A percentile compares a stretch with the other conserved stretches of the same genome.
Evolutionary conservation across 1,140 invertebrate genomes (phyloP).

Genomic region (Chlorops oryzae): DNA sequence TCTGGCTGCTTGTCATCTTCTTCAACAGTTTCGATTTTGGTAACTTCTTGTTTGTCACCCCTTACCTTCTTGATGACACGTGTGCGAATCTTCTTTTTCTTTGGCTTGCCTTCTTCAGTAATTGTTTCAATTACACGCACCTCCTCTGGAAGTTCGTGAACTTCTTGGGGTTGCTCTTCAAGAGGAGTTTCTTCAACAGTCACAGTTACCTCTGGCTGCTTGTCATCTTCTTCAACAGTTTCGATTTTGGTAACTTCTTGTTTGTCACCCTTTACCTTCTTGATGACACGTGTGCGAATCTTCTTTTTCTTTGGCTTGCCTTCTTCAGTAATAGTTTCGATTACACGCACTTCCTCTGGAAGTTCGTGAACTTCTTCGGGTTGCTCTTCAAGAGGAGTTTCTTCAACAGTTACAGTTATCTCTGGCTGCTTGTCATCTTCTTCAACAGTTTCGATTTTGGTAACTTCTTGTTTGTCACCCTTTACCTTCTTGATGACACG

Average conservation of each 20-base stretch:
- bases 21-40: slow-evolving; percentile 29
- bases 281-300: slow-evolving; percentile 23
- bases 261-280: slow-evolving; percentile 33
- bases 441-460: slow-evolving; percentile 36
- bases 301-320: slow-evolving; percentile 26
- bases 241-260: slow-evolving; percentile 38
- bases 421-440: slow-evolving; percentile 15
- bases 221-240: slow-evolving; percentile 22
- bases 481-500: slow-evolving; percentile 39
- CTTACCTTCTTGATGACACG: slow-evolving; percentile 11
- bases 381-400: slow-evolving; percentile 19
- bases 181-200: background rate
- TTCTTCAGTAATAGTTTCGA: slow-evolving; percentile 18
- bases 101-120: slow-evolving; percentile 17
- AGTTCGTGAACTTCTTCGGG: slow-evolving; percentile 29
- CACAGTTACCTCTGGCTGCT: background rate
- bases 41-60: slow-evolving; percentile 17
- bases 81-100: slow-evolving; percentile 21
- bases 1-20: slow-evolving; percentile 29
- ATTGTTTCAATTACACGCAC: slow-evolving; percentile 33
- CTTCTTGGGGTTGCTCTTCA: slow-evolving; percentile 9
- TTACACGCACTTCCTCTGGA: slow-evolving; percentile 32
- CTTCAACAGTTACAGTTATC: slow-evolving; percentile 18
- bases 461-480: slow-evolving; percentile 32
- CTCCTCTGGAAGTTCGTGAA: slow-evolving; percentile 29